Evolutionary conservation across 2,797 vertebrate genomes (phyloP), one percentile per base, ranked within the genome.

Genomic region (Malacoctenus gilli): DNA sequence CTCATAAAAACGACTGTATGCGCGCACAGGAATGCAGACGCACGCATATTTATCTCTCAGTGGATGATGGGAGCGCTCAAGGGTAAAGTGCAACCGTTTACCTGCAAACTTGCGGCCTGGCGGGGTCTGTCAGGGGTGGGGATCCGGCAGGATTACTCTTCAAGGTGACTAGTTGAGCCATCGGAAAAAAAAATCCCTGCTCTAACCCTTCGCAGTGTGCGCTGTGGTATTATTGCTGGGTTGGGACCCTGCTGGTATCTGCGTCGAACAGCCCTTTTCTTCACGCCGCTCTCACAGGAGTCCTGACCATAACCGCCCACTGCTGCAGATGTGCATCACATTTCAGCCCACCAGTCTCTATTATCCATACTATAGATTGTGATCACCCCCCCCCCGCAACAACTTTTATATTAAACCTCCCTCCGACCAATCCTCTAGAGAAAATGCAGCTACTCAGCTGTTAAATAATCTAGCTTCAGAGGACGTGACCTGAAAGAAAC

Each of bases 41-140:
- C 47, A 43, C 22, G 44, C 49, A 59, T 37, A 49, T 69, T 56
- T 57, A 37, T 54, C 42, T 28, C 47, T 22, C 20, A 14, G 20
- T 16, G 72, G 80, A 83, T 75, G 83, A 84, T 82, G 80, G 83
- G 77, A 76, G 72, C 72, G 83, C 70, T 66, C 1, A 34, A 67
- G 67, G 82, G 72, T 65, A 54, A 69, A 73, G 68, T 70, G 63
- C 72, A 85, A 86, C 85, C 73, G 79, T 87, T 88, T 81, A 80
- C 80, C 43, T 51, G 70, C 57, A 49, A 72, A 84, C 74, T 78
- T 63, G 56, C 56, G 59, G 48, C 2, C 9, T 5, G 67, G 75
- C 4, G 3, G 42, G 39, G 31, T 50, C 67, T 74, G 65, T 68
- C 34, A 48, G 25, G 11, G 49, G 65, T 70, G 46, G 55, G 56